Conservation (phyloP, 2,797 vertebrate genomes). For the Brachymystax lenok region DNA sequence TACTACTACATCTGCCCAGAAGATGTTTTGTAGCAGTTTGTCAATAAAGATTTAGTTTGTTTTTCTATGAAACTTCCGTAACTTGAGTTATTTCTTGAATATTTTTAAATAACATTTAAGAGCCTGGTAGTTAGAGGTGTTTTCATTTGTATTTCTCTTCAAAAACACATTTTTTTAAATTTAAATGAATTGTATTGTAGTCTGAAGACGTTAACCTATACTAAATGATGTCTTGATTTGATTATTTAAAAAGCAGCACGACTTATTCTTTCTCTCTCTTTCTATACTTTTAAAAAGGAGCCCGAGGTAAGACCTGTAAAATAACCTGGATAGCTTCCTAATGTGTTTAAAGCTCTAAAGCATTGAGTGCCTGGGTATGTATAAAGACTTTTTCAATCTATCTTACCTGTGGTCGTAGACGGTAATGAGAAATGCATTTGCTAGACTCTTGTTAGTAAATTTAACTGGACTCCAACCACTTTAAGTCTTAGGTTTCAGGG, state of each 20-base stretch:
- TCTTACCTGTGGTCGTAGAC: slow-evolving; percentile 83
- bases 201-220: slow-evolving; percentile 77
- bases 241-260: slow-evolving; percentile 79
- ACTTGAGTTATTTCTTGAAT: slow-evolving; percentile 92
- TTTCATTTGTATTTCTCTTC: slow-evolving; percentile 77
- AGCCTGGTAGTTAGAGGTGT: slow-evolving; percentile 80
- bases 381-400: slow-evolving; percentile 84
- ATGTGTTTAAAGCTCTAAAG: slow-evolving; percentile 85
- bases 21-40: slow-evolving; percentile 98
- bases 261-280: slow-evolving; percentile 86
- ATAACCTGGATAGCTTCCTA: slow-evolving; percentile 86
- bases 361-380: slow-evolving; percentile 85
- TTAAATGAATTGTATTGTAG: slow-evolving; percentile 83
- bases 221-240: slow-evolving; percentile 83
- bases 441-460: slow-evolving; percentile 68
- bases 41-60: slow-evolving; percentile 99
- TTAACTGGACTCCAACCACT: slow-evolving; percentile 93
- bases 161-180: slow-evolving; percentile 81
- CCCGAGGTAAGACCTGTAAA: slow-evolving; percentile 88
- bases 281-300: slow-evolving; percentile 88
- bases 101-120: slow-evolving; percentile 85
- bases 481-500: slow-evolving; percentile 90
- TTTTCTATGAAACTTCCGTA: slow-evolving; percentile 93
- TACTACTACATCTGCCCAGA: slow-evolving; percentile 98
- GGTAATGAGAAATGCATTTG: slow-evolving; percentile 80